Base-by-base conservation (phyloP, 2,888 invertebrate genomes). In the Carterocephalus palaemon region DNA sequence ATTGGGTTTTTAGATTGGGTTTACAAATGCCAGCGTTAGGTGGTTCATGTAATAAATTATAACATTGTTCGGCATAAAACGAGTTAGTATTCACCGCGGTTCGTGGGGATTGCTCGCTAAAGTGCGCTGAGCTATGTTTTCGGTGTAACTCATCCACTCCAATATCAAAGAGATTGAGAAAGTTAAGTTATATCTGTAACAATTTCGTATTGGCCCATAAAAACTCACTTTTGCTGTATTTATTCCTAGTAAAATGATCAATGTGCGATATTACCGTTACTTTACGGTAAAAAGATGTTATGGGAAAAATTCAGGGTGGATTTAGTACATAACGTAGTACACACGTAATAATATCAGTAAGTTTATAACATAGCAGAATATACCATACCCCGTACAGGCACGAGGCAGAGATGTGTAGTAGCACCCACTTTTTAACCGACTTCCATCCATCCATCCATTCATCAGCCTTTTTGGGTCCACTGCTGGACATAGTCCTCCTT, bases 131-230 rank as follows among this genome's bases (percentile, higher is more conserved):
- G 62, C 57, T 70, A 75, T 75, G 70, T 74, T 71, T 74, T 67
- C 64, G 59, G 57, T 54, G 71, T 82, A 81, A 80, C 75, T 82
- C 79, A 79, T 75, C 76, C 75, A 77, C 79, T 81, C 68, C 73
- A 75, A 81, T 82, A 82, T 75, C 70, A 66, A 66, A 71, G 76
- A 79, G 75, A 79, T 80, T 80, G 72, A 70, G 72, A 71, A 67
- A 65, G 76, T 61, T 74, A 76, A 83, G 75, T 82, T 83, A 84
- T 79, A 63, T 75, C 78, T 65, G 69, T 81, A 83, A 80, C 83
- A 81, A 82, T 80, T 84, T 84, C 74, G 67, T 75, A 84, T 83
- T 75, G 79, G 68, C 76, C 81, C 68, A 83, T 85, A 85, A 85
- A 85, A 82, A 77, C 77, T 73, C 72, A 80, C 80, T 81, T 81